phyloP scores from a whole-genome alignment of 2,888 invertebrate species.

The Ischnura elegans region DNA sequence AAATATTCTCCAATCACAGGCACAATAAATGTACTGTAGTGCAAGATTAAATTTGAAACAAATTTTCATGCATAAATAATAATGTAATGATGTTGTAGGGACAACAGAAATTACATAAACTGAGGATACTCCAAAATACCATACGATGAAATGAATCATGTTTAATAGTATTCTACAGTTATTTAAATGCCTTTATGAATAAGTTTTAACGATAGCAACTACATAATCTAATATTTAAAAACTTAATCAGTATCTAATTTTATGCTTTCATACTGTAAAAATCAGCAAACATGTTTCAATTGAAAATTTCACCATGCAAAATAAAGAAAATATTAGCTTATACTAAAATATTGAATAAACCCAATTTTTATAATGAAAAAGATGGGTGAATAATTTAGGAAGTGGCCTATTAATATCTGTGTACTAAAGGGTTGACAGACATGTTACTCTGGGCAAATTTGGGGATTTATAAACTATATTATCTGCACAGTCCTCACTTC shows the following conservation, averaged over 20 bases:
- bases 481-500: neutral
- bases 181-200: neutral
- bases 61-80: neutral
- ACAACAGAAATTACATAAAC: neutral
- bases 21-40: neutral
- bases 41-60: neutral
- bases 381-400: neutral
- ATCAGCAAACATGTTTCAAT: neutral
- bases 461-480: neutral
- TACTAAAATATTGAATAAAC: neutral
- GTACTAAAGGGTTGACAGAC: neutral
- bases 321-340: neutral
- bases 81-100: neutral
- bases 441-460: neutral
- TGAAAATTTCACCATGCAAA: neutral
- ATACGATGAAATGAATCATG: neutral
- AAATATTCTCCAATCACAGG: neutral
- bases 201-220: neutral
- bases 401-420: neutral
- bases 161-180: neutral
- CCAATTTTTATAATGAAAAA: neutral
- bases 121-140: neutral
- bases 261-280: neutral
- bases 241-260: neutral
- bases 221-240: neutral